phyloP scores from a whole-genome alignment of 2,113 vertebrate species.

The Gobio gobio region DNA sequence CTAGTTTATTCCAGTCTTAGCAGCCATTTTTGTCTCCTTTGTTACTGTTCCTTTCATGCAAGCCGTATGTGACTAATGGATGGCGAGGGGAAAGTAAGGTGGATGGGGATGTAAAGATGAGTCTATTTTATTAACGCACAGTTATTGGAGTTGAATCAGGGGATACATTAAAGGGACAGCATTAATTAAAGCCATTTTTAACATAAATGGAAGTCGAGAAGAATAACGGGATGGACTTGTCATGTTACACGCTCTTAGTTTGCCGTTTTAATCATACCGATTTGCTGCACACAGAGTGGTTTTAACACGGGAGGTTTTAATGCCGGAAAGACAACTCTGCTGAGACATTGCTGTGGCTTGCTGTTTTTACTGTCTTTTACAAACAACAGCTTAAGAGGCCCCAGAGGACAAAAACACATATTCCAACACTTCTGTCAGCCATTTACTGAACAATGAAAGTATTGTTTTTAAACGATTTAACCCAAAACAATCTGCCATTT shows the following conservation, averaged over 20 bases:
- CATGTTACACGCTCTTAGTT: not conserved
- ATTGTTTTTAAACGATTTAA: not conserved
- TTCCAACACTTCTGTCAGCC: not conserved
- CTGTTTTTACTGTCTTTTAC: constrained; percentile 9
- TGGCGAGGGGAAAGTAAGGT: not conserved
- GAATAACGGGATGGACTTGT: not conserved
- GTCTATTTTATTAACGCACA: not conserved
- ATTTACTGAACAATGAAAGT: constrained; percentile 14
- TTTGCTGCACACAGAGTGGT: constrained; percentile 22
- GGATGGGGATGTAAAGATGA: constrained; percentile 28
- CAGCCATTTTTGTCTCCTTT: constrained; percentile 29
- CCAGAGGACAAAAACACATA: not conserved
- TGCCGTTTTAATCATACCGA: constrained; percentile 27
- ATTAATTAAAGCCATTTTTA: constrained; percentile 47
- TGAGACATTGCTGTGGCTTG: not conserved
- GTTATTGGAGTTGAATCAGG: constrained; percentile 42
- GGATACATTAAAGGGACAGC: constrained; percentile 42
- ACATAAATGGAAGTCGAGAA: not conserved
- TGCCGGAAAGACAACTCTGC: not conserved
- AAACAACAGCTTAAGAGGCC: not conserved
- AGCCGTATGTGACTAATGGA: constrained; percentile 34
- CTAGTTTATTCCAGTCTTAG: constrained; percentile 22
- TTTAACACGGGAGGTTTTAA: constrained; percentile 33
- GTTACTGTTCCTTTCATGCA: constrained; percentile 9
- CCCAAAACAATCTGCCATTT: not conserved